Evolutionary conservation across 2,888 invertebrate genomes (phyloP), one percentile per base, ranked within the genome.

Genomic region (Sinhomidia bicolor): DNA sequence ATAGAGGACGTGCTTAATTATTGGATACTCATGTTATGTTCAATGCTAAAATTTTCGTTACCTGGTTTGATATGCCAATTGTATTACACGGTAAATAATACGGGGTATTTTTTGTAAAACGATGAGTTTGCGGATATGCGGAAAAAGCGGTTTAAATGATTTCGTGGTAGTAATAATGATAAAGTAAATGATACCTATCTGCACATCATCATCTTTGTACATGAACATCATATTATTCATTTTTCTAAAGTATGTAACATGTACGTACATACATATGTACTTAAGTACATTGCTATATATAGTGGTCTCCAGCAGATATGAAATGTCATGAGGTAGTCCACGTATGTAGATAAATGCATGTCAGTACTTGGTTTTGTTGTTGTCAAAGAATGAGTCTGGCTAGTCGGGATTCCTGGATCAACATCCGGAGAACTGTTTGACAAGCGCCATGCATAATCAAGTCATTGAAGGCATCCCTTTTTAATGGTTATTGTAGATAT

Each of bases 141-240:
- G 54, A 54, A 54, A 54, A 54, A n/a, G 51, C 51, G 51, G 51
- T 51, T 51, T n/a, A n/a, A n/a, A n/a, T n/a, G n/a, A n/a, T n/a
- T n/a, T n/a, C n/a, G 36, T 36, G 36, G 36, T 36, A 5, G 36
- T 36, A 36, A n/a, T n/a, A n/a, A 36, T 9, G 9, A 36, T 6
- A 36, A 36, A 36, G 36, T 4, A 6, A 9, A 6, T 36, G 36
- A 36, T 36, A 36, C 36, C 36, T 36, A 36, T 36, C 36, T 36
- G 4, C 36, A 4, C 36, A 36, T 36, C 36, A 36, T 36, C 36
- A 36, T 36, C 36, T 6, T 36, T 36, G 9, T 36, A n/a, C n/a
- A n/a, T n/a, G n/a, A n/a, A n/a, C n/a, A n/a, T n/a, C n/a, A n/a
- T n/a, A n/a, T n/a, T n/a, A n/a, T n/a, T n/a, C n/a, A n/a, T 36